These are phyloP conservation scores for Rotaria sp. DNA, from an alignment of 2,888 invertebrate genomes.

Conservation along the genomic window DNA sequence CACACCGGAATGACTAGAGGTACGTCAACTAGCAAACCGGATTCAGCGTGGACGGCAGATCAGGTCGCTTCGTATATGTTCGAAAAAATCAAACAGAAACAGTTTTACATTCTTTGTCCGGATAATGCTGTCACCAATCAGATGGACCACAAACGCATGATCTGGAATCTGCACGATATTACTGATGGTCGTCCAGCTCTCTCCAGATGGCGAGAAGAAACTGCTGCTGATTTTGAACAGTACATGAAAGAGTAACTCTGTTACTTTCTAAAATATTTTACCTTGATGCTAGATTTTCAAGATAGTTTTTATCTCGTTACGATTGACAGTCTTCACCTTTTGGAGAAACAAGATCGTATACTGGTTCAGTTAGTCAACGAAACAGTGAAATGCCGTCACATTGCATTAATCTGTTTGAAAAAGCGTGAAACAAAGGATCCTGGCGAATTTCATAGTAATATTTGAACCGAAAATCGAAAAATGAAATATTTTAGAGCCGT, in stretches of 20 bases:
- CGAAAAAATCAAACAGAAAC: constrained; percentile 5
- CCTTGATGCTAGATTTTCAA: too few species aligned
- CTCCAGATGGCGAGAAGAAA: constrained; percentile 12
- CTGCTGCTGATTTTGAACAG: constrained; percentile 14
- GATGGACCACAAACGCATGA: neutral
- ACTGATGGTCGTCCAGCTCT: constrained; percentile 4
- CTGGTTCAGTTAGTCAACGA: too few species aligned
- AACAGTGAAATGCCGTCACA: too few species aligned
- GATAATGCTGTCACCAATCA: constrained; percentile 15
- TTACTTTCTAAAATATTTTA: neutral
- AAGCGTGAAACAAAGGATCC: too few species aligned
- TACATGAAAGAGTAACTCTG: neutral
- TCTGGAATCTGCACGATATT: constrained; percentile 19
- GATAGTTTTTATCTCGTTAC: too few species aligned
- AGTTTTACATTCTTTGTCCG: constrained; percentile 22
- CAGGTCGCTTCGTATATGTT: constrained; percentile 27
- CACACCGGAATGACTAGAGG: constrained; percentile 5
- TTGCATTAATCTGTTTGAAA: too few species aligned
- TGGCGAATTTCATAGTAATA: too few species aligned
- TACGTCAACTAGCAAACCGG: neutral
- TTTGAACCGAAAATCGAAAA: too few species aligned
- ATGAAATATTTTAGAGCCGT: too few species aligned
- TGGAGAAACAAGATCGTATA: too few species aligned
- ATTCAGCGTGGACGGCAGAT: constrained; percentile 17
- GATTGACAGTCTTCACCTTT: too few species aligned